These are phyloP conservation scores for Psammodynastes pulverulentus DNA, from an alignment of 2,113 vertebrate species.

Conservation along the genomic window DNA sequence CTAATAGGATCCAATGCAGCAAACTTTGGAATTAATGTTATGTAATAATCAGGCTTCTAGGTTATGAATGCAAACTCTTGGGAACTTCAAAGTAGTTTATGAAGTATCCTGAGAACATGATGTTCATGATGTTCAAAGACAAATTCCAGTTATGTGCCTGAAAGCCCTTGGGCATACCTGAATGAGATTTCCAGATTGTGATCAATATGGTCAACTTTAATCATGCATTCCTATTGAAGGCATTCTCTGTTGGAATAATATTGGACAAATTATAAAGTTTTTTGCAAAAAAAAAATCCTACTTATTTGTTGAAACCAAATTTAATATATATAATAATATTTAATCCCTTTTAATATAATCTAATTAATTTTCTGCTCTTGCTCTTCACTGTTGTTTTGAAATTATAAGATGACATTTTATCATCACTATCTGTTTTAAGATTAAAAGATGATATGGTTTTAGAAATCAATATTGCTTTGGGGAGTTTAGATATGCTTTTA, in stretches of 20 bases:
- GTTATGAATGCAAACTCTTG: neutral
- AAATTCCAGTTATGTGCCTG: neutral
- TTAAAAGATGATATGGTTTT: conserved; percentile 64
- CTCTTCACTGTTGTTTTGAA: conserved; percentile 60
- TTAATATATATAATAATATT: conserved; percentile 32
- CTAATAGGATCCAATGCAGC: neutral
- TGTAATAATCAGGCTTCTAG: neutral
- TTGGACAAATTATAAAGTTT: neutral
- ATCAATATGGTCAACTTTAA: conserved; percentile 17
- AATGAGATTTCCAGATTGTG: neutral
- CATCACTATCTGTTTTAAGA: conserved; percentile 57
- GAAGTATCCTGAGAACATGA: neutral
- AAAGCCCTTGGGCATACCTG: neutral
- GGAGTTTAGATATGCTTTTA: conserved; percentile 59
- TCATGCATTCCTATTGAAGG: neutral
- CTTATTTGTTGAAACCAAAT: conserved; percentile 28
- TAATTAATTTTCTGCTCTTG: conserved; percentile 64
- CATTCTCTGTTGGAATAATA: neutral
- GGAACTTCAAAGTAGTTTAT: neutral
- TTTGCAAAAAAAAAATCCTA: conserved; percentile 30
- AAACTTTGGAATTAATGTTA: neutral
- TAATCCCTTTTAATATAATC: conserved; percentile 47
- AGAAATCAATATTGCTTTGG: conserved; percentile 63
- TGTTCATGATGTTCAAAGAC: neutral
- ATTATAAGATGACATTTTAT: conserved; percentile 58